These are phyloP conservation scores for Octodon degus DNA, from an alignment of 2,113 vertebrate genomes.

Conservation along the genomic window DNA sequence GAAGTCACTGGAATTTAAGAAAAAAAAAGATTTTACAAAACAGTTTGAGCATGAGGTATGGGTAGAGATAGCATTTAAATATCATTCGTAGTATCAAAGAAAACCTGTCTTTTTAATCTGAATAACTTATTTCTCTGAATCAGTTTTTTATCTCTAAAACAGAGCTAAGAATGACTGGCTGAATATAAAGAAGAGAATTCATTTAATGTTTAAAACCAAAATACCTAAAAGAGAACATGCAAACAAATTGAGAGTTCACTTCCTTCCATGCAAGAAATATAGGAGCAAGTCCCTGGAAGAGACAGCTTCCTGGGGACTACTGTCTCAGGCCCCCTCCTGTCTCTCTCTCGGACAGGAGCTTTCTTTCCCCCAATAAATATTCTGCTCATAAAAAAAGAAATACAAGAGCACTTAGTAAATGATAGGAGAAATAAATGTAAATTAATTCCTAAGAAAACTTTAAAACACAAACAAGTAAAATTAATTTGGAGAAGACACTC, in stretches of 20 bases:
- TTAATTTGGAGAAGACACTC: background rate
- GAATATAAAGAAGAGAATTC: constrained; percentile 45
- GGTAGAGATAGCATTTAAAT: constrained; percentile 9
- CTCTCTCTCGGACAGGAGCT: too few relatives aligned
- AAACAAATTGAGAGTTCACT: background rate
- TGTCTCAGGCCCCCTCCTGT: too few relatives aligned
- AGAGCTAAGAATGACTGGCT: background rate
- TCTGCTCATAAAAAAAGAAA: background rate
- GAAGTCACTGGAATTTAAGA: constrained; percentile 21
- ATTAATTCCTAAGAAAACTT: background rate
- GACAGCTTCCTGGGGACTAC: too few relatives aligned
- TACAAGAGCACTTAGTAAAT: background rate
- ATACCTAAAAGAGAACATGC: background rate
- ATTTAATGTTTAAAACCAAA: background rate
- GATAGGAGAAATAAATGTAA: background rate
- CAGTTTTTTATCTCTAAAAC: background rate
- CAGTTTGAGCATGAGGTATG: background rate
- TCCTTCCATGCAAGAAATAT: background rate
- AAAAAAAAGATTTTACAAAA: background rate
- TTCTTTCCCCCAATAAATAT: too few relatives aligned
- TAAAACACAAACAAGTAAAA: background rate
- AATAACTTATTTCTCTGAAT: constrained; percentile 48
- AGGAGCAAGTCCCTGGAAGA: background rate
- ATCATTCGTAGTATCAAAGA: constrained; percentile 29
- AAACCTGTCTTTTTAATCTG: constrained; percentile 23